phyloP scores from a whole-genome alignment of 1,140 invertebrate species.

The Cyclargus thomasi region DNA sequence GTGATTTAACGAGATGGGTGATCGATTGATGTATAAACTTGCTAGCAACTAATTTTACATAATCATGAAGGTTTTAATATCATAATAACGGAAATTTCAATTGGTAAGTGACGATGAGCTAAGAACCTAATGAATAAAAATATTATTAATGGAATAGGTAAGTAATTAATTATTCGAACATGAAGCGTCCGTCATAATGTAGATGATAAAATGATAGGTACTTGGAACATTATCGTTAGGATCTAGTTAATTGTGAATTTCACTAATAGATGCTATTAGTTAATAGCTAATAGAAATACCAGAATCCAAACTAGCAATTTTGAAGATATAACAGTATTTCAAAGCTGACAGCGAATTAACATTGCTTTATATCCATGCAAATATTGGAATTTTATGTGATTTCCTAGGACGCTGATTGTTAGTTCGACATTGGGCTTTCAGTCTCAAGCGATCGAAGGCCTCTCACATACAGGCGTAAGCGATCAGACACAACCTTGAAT shows the following conservation, averaged over 20 bases:
- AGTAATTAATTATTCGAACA: too few species aligned
- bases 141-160: too few species aligned
- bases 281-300: background rate
- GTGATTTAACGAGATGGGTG: background rate
- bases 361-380: conserved; percentile 1
- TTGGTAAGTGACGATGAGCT: too few species aligned
- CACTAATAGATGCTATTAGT: too few species aligned
- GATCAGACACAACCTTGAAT: conserved; percentile 27
- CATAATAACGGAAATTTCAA: too few species aligned
- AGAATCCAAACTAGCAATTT: background rate
- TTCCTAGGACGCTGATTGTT: conserved; percentile 42
- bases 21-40: background rate
- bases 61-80: too few species aligned
- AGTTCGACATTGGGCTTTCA: conserved; percentile 42
- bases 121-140: too few species aligned
- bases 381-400: background rate
- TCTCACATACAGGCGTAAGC: conserved; percentile 33
- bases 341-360: background rate
- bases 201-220: too few species aligned
- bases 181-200: too few species aligned
- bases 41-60: background rate
- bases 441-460: conserved; percentile 42
- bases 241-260: too few species aligned
- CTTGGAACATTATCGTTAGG: too few species aligned
- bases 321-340: background rate